Conservation (phyloP, 2,888 invertebrate genomes). For the Mesochorus sp. region DNA sequence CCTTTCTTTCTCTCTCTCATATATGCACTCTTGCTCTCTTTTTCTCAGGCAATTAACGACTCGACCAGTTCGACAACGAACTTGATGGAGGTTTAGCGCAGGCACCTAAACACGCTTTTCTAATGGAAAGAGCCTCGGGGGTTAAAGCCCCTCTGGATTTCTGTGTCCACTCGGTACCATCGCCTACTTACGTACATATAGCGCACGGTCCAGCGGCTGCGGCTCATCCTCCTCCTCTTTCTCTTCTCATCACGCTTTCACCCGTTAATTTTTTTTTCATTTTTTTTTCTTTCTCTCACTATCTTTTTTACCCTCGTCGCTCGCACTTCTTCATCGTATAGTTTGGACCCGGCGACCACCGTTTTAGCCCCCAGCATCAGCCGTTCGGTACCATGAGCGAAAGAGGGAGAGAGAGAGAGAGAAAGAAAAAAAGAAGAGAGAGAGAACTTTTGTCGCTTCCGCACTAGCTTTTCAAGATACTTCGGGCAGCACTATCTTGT, state of each 20-base stretch:
- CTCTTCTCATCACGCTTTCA: conserved; percentile 32
- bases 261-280: conserved; percentile 54
- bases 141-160: conserved; percentile 30
- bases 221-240: conserved; percentile 9
- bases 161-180: conserved; percentile 4
- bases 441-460: conserved; percentile 52
- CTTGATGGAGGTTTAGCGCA: conserved; percentile 59
- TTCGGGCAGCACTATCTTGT: conserved; percentile 51
- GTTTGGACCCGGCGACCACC: conserved; percentile 14
- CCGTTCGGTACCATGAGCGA: too few species aligned
- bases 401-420: too few species aligned
- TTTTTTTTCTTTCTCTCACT: conserved; percentile 8
- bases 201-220: conserved; percentile 34
- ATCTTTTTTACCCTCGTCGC: conserved; percentile 20
- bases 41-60: conserved; percentile 55
- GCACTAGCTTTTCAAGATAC: conserved; percentile 48
- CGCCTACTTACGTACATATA: neutral
- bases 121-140: conserved; percentile 57
- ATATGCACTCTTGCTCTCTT: conserved; percentile 45
- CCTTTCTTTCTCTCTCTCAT: conserved; percentile 33
- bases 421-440: neutral
- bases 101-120: conserved; percentile 56
- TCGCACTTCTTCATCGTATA: conserved; percentile 37
- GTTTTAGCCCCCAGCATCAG: conserved; percentile 29
- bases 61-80: conserved; percentile 46